Percentiles rank a stretch among this genome's conserved stretches.
Conservation (phyloP, 2,113 vertebrate genomes). For the Balaenoptera acutorostrata region DNA sequence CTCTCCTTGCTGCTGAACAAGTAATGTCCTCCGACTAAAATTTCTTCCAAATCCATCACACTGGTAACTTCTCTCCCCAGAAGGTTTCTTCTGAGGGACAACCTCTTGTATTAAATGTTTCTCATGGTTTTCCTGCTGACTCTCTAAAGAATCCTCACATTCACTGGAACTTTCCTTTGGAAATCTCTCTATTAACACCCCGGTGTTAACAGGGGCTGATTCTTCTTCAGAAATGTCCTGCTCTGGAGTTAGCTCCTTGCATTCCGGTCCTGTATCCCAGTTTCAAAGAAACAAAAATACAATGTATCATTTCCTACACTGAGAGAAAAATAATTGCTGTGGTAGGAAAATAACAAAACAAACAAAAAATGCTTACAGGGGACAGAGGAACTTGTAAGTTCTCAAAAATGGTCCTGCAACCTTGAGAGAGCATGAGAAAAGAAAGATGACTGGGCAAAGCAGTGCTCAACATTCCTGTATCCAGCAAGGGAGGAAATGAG, state of each 20-base stretch:
- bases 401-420: background rate
- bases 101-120: slow-evolving; percentile 29
- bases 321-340: background rate
- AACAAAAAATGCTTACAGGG: background rate
- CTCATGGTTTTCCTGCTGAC: slow-evolving; percentile 33
- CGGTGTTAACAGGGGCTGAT: background rate
- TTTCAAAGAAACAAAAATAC: slow-evolving; percentile 49
- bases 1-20: slow-evolving; percentile 36
- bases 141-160: slow-evolving; percentile 20
- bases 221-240: slow-evolving; percentile 32
- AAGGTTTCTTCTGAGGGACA: slow-evolving; percentile 38
- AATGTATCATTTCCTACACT: background rate
- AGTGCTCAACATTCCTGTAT: background rate
- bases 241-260: background rate
- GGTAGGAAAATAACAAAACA: slow-evolving; percentile 20
- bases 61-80: slow-evolving; percentile 41
- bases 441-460: background rate
- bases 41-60: slow-evolving; percentile 41
- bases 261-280: slow-evolving; percentile 21
- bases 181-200: slow-evolving; percentile 41
- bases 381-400: background rate
- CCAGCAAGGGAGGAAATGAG: background rate
- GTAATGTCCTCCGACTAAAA: slow-evolving; percentile 31
- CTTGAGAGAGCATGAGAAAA: background rate
- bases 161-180: slow-evolving; percentile 34